Evolutionary conservation across 2,113 vertebrate genomes (phyloP).

Genomic region (Catharus fuscescens): DNA sequence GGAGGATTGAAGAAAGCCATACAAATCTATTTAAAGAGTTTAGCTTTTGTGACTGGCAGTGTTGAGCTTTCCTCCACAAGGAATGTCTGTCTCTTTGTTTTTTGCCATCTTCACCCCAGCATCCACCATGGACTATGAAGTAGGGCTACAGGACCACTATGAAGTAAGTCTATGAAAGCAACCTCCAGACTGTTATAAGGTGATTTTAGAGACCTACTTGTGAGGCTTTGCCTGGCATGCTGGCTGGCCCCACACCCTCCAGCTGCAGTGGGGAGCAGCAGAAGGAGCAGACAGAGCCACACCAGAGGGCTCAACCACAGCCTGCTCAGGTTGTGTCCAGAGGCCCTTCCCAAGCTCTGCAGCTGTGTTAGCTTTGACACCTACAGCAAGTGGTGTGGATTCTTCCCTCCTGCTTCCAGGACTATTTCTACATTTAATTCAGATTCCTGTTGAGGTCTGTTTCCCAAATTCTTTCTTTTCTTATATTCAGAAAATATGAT

Average conservation of each 20-base stretch:
- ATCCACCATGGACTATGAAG: not conserved
- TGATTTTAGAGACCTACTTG: not conserved
- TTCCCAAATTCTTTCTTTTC: not conserved
- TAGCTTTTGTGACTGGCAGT: not conserved
- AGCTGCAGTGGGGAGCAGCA: not conserved
- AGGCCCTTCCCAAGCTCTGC: not conserved
- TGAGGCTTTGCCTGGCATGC: not conserved
- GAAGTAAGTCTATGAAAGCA: not conserved
- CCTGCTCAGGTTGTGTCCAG: not conserved
- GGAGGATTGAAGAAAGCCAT: not conserved
- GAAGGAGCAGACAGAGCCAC: not conserved
- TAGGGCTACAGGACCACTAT: not conserved
- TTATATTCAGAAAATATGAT: not conserved
- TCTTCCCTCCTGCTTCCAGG: not conserved
- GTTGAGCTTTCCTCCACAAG: not conserved
- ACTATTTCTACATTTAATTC: not conserved
- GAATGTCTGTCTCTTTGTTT: not conserved
- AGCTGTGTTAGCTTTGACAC: not conserved
- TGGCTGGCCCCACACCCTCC: not conserved
- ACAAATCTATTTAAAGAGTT: not conserved
- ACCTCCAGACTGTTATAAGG: not conserved
- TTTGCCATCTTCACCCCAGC: not conserved
- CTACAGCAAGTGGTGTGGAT: not conserved
- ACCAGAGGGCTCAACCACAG: rapidly evolving
- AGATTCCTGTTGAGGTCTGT: not conserved